A percentile compares a stretch with the other conserved stretches of the same genome.
phyloP scores from a whole-genome alignment of 2,888 invertebrate genomes.

The Eupsilia transversa region DNA sequence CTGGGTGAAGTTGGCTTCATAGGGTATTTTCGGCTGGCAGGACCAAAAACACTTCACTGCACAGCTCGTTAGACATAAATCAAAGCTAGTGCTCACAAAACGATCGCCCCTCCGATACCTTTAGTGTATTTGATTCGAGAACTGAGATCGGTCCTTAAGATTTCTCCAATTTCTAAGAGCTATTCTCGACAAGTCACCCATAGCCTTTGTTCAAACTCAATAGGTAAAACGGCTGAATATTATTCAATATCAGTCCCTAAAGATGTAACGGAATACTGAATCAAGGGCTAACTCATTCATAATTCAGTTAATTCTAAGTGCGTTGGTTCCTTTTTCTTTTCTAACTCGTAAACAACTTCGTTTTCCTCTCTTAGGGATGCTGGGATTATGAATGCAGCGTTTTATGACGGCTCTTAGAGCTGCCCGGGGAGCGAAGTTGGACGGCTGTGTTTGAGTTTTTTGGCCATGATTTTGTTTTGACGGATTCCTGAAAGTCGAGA shows the following conservation, averaged over 20 bases:
- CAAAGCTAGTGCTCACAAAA: conserved; percentile 22
- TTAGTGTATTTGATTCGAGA: background rate
- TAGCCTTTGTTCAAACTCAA: conserved; percentile 40
- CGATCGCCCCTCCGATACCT: conserved; percentile 5
- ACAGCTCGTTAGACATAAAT: conserved; percentile 30
- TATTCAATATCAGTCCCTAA: conserved; percentile 65
- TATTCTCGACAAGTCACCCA: conserved; percentile 17
- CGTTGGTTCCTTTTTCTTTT: conserved; percentile 56
- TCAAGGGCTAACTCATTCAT: conserved; percentile 71
- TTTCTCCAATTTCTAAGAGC: conserved; percentile 41
- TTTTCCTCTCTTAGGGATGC: conserved; percentile 48
- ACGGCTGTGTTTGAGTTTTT: conserved; percentile 33
- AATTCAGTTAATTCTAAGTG: conserved; percentile 70
- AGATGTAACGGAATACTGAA: conserved; percentile 63
- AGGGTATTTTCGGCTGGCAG: background rate
- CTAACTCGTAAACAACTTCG: conserved; percentile 63
- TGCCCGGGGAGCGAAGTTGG: conserved; percentile 39
- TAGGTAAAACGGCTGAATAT: conserved; percentile 45
- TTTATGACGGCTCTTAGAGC: conserved; percentile 44
- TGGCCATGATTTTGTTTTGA: conserved; percentile 34
- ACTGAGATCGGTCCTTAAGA: conserved; percentile 41
- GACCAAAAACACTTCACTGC: conserved; percentile 22
- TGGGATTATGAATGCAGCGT: conserved; percentile 60
- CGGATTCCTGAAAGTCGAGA: conserved; percentile 8
- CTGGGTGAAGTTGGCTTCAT: background rate